Base-by-base conservation (phyloP, 2,113 vertebrate genomes). In the Meles meles region DNA sequence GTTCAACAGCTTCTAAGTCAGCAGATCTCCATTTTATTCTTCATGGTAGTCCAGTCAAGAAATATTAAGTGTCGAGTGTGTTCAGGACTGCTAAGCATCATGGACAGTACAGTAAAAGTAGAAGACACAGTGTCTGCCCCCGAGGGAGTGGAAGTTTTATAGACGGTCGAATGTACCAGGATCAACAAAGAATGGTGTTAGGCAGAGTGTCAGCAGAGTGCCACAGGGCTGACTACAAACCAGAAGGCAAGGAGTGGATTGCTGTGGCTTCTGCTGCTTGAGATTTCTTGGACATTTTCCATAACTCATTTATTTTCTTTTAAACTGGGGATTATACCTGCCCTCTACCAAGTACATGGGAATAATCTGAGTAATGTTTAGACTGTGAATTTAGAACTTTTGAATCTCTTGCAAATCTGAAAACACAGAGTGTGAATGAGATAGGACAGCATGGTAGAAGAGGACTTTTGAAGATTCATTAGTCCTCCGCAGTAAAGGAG, bases 281-380 rank as follows among this genome's bases (percentile, higher is more conserved):
- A 52, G 34, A 21, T 90, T 92, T 93, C 80, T 92, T 93, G 10
- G 31, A 27, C 91, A 69, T 52, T 94, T 55, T 96, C 71, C n/a
- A 63, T 34, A 17, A 42, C 37, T 67, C 49, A 65, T 90, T 93
- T 89, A 77, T 84, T 93, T 96, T 94, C 42, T 94, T 96, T 71
- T 90, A 87, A 96, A 81, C 15, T 42, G 67, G 89, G 42, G 37
- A 87, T 82, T 82, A 42, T 93, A 57, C 7, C 11, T 42, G 34
- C 72, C 61, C 20, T 96, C 87, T 90, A 93, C n/a, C 57, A 90
- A 87, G 17, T 61, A 77, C 12, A n/a, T 6, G 81, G 67, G 23
- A 94, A 83, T 95, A 83, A 80, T 93, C 61, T 39, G 80, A 67
- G 25, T 80, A 63, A 65, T 76, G 34, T 89, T 94, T 85, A 84